phyloP scores from a whole-genome alignment of 1,140 invertebrate species.

The Anoplophora glabripennis region DNA sequence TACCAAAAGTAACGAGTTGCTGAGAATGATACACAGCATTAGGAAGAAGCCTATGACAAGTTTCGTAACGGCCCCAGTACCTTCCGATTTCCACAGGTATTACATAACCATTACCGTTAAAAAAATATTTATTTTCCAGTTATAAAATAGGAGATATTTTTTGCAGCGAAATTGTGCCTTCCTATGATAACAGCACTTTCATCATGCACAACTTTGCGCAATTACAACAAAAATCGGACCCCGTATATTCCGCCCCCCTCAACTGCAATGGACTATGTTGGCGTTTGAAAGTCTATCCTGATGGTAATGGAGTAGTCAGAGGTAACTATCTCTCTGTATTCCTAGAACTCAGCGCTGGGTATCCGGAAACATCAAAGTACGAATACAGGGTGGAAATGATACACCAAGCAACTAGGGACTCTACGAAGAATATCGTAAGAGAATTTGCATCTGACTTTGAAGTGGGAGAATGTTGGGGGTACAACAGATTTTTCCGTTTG shows the following conservation, averaged over 20 bases:
- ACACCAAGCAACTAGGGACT: slow-evolving; percentile 79
- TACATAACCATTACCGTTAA: background rate
- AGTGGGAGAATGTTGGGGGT: slow-evolving; percentile 94
- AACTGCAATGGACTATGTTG: slow-evolving; percentile 87
- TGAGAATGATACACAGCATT: slow-evolving; percentile 76
- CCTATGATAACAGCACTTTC: slow-evolving; percentile 85
- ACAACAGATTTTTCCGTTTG: slow-evolving; percentile 88
- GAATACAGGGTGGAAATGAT: slow-evolving; percentile 88
- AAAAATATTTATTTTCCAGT: too few species aligned
- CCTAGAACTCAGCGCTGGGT: slow-evolving; percentile 79
- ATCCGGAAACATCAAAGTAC: slow-evolving; percentile 88
- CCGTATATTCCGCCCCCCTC: slow-evolving; percentile 83
- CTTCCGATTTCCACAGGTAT: slow-evolving; percentile 84
- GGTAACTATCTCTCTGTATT: slow-evolving; percentile 92
- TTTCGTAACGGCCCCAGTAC: slow-evolving; percentile 81
- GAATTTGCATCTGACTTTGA: slow-evolving; percentile 94
- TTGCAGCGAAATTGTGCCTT: slow-evolving; percentile 85
- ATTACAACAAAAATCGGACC: slow-evolving; percentile 81
- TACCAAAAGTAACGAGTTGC: slow-evolving; percentile 70
- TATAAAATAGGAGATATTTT: too few species aligned
- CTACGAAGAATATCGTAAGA: slow-evolving; percentile 84
- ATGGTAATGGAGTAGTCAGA: slow-evolving; percentile 89
- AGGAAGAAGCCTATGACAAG: slow-evolving; percentile 82
- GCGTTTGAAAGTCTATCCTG: slow-evolving; percentile 86
- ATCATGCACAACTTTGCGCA: slow-evolving; percentile 80